Evolutionary conservation across 2,888 invertebrate genomes (phyloP).

Genomic region (Litoditis marina): DNA sequence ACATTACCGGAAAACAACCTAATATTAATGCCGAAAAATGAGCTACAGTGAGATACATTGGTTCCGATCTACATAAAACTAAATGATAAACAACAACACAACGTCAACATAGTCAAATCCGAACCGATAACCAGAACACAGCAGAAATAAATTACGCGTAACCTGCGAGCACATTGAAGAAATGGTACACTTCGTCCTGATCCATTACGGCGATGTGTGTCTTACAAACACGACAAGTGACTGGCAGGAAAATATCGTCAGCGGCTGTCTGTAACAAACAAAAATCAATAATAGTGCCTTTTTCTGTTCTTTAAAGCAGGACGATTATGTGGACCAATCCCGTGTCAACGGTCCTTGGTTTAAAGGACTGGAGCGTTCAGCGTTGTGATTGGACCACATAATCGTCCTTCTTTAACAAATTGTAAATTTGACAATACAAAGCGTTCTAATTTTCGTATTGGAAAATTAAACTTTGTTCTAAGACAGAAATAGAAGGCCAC

Average conservation of each 20-base stretch:
- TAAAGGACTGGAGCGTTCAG: too few species aligned
- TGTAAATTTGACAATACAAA: too few species aligned
- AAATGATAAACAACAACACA: slow-evolving; percentile 6
- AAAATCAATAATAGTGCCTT: background rate
- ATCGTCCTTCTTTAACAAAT: too few species aligned
- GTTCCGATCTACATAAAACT: background rate
- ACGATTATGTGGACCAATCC: too few species aligned
- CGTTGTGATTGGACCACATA: too few species aligned
- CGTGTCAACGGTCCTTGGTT: too few species aligned
- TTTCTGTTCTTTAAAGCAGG: too few species aligned
- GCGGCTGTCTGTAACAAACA: slow-evolving; percentile 5
- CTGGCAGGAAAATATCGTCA: slow-evolving; percentile 65
- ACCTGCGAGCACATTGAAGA: slow-evolving; percentile 69
- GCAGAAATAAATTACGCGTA: slow-evolving; percentile 58
- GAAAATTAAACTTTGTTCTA: too few species aligned
- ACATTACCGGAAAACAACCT: too few species aligned
- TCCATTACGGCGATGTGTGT: slow-evolving; percentile 64
- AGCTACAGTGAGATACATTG: background rate
- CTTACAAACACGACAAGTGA: slow-evolving; percentile 66
- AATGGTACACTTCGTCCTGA: slow-evolving; percentile 68
- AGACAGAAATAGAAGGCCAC: too few species aligned
- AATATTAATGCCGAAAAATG: too few species aligned
- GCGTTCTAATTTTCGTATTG: too few species aligned
- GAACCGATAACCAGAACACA: slow-evolving; percentile 1
- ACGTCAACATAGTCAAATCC: background rate